Conservation (phyloP, 2,113 vertebrate genomes). For the Sciurus niger region DNA sequence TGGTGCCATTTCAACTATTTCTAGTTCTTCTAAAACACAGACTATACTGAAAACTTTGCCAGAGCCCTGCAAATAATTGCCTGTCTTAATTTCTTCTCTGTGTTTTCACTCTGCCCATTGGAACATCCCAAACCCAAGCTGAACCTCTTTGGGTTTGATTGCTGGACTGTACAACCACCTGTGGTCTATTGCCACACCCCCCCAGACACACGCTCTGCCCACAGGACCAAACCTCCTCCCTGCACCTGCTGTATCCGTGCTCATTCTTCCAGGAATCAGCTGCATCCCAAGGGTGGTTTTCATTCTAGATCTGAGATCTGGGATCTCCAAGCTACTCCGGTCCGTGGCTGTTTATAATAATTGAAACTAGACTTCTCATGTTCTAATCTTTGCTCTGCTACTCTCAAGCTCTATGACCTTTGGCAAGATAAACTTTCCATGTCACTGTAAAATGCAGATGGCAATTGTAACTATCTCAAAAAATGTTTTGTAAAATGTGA, state of each 20-base stretch:
- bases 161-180: background rate
- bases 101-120: background rate
- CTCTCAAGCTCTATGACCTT: background rate
- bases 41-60: background rate
- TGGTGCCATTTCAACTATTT: background rate
- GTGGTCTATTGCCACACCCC: background rate
- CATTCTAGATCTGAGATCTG: background rate
- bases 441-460: background rate
- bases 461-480: background rate
- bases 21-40: background rate
- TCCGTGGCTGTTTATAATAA: background rate
- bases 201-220: background rate
- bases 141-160: background rate
- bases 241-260: background rate
- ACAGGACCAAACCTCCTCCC: slow-evolving; percentile 1
- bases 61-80: background rate
- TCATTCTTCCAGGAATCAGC: background rate
- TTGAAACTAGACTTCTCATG: background rate
- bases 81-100: background rate
- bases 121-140: background rate
- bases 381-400: background rate
- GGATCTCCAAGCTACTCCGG: background rate
- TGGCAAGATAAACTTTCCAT: background rate
- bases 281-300: background rate
- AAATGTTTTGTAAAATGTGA: slow-evolving; percentile 19